Percentiles rank a stretch among this genome's conserved stretches.
Conservation (phyloP, 2,888 invertebrate species). For the Rhorus exstirpatorius region DNA sequence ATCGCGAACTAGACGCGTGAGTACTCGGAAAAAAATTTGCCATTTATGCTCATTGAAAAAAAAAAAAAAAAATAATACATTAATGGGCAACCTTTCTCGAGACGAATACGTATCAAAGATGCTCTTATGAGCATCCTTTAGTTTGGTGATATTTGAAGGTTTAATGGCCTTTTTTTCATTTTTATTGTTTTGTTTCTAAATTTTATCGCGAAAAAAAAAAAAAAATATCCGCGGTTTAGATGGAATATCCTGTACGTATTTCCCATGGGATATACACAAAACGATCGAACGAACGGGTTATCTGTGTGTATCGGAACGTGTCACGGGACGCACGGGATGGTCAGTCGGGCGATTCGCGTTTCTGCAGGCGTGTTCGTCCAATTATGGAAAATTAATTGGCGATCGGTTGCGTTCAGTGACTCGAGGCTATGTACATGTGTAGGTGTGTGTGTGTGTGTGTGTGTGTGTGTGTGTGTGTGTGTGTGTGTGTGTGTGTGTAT, state of each 20-base stretch:
- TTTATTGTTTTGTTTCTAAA: too few relatives aligned
- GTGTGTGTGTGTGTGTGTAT: not conserved
- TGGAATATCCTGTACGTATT: not conserved
- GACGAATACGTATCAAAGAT: too few relatives aligned
- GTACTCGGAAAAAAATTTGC: too few relatives aligned
- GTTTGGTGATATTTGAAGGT: too few relatives aligned
- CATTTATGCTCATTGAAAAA: too few relatives aligned
- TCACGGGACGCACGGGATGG: conserved; percentile 47
- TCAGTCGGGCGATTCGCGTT: conserved; percentile 64
- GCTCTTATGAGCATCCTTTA: too few relatives aligned
- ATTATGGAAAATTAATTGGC: conserved; percentile 86
- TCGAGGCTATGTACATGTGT: conserved; percentile 55
- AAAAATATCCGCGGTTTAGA: not conserved
- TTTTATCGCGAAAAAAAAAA: too few relatives aligned
- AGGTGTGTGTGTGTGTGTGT: conserved; percentile 5
- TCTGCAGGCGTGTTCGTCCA: conserved; percentile 80
- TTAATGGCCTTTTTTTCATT: too few relatives aligned
- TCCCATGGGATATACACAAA: conserved; percentile 34
- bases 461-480: not conserved
- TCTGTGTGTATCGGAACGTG: conserved; percentile 15
- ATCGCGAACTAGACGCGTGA: too few relatives aligned
- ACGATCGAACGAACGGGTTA: conserved; percentile 29
- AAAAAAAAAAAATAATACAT: too few relatives aligned
- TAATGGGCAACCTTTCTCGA: too few relatives aligned
- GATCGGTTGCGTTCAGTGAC: conserved; percentile 65